These are phyloP conservation scores for Drosophila pseudoananassae DNA, from an alignment of 1,140 invertebrate species.

Conservation along the genomic window DNA sequence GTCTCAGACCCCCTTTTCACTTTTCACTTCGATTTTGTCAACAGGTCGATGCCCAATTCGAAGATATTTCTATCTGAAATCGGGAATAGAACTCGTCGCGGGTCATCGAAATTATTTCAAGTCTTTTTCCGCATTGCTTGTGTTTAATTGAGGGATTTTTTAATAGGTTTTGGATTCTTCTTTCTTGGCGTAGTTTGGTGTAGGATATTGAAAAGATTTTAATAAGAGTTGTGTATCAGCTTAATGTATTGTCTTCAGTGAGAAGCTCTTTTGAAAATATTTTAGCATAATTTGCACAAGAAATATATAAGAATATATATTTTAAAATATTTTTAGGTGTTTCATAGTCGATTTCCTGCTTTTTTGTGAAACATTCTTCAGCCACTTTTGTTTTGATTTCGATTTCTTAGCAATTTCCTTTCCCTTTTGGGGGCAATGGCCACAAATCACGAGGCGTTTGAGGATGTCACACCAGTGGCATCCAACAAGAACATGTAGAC, in stretches of 20 bases:
- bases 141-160: conserved; percentile 6
- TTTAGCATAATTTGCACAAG: not conserved
- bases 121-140: conserved; percentile 64
- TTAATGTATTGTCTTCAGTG: too few species aligned
- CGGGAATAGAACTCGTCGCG: conserved; percentile 53
- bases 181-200: too few species aligned
- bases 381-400: conserved; percentile 62
- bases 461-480: conserved; percentile 62
- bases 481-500: conserved; percentile 65
- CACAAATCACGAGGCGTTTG: conserved; percentile 67
- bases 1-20: not conserved
- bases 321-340: not conserved
- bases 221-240: too few species aligned
- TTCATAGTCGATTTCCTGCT: not conserved
- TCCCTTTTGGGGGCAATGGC: conserved; percentile 61
- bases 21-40: not conserved
- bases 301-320: not conserved
- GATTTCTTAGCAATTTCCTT: conserved; percentile 59
- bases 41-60: conserved; percentile 16
- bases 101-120: conserved; percentile 48
- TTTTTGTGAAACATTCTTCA: conserved; percentile 19
- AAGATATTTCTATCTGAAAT: conserved; percentile 17
- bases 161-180: conserved; percentile 3
- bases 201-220: too few species aligned
- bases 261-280: not conserved